Base-by-base conservation (phyloP, 2,888 invertebrate species). In the Tipula lateralis region DNA sequence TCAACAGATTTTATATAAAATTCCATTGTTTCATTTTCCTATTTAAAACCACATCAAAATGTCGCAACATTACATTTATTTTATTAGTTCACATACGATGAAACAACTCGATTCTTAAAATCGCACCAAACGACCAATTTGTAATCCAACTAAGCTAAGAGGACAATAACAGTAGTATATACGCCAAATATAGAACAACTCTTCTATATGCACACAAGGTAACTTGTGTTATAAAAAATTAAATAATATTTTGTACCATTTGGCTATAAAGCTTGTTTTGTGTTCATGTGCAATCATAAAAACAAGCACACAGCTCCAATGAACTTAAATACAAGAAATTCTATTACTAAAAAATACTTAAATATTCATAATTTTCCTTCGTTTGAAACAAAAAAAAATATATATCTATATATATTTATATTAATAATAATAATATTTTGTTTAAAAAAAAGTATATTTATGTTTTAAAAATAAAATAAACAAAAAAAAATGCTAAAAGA, bases 151-250 rank as follows among this genome's bases (percentile, higher is more conserved):
- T 39, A 39, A 19, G 50, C 19, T 44, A 44, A 44, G 12, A 50
- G 50, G 50, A 19, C 50, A 50, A 50, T 50, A 50, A 50, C 50
- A 19, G 50, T n/a, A n/a, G n/a, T 19, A 50, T 44, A 44, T 44
- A 13, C 50, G 19, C 50, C 2, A 50, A 50, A 50, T 19, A 9
- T 50, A 50, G 50, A 50, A 50, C 50, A 50, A 50, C 50, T 50
- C 19, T 19, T 19, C 16, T 16, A 50, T 19, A 19, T 6, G 19
- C 16, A 50, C 50, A 50, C 19, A 50, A 50, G 50, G 50, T 50
- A 50, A 50, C 50, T 50, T 50, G 50, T 50, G 50, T 50, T 50
- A 50, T 50, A 50, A 50, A 50, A 50, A 50, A 50, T 50, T 50
- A 50, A 16, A 50, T 50, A 50, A 50, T 19, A 50, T 50, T 50